These are phyloP conservation scores for Hylaeus anthracinus DNA, from an alignment of 1,140 invertebrate species.

Conservation along the genomic window DNA sequence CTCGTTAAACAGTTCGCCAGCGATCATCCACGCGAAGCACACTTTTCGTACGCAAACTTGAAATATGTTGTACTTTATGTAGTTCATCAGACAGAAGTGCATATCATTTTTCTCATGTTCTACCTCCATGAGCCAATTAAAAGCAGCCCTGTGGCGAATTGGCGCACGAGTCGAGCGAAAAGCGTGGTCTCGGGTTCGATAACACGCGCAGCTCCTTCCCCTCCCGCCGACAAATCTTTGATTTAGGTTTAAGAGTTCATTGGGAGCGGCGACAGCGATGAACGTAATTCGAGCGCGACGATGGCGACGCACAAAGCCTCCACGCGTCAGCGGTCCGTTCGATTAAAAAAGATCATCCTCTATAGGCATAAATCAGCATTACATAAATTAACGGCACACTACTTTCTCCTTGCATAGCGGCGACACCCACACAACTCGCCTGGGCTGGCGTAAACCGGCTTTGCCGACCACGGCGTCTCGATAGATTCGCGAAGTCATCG, in stretches of 20 bases:
- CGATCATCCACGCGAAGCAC: too few relatives aligned
- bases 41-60: too few relatives aligned
- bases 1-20: too few relatives aligned
- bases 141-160: not conserved
- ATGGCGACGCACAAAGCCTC: conserved; percentile 47
- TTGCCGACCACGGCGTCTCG: conserved; percentile 26
- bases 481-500: conserved; percentile 48
- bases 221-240: conserved; percentile 22
- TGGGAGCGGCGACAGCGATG: not conserved
- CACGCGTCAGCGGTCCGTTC: conserved; percentile 38
- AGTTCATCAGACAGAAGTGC: too few relatives aligned
- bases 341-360: conserved; percentile 62
- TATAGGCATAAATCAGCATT: conserved; percentile 74
- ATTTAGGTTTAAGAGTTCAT: conserved; percentile 20
- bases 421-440: conserved; percentile 63
- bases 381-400: conserved; percentile 71
- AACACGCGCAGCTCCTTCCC: not conserved
- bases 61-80: too few relatives aligned
- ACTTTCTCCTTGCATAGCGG: conserved; percentile 70
- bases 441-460: conserved; percentile 23
- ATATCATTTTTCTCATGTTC: too few relatives aligned
- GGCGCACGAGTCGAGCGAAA: not conserved
- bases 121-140: not conserved
- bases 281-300: conserved; percentile 49
- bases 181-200: not conserved